Base-by-base conservation (phyloP, 2,888 invertebrate genomes). In the Drosophila monieri region DNA sequence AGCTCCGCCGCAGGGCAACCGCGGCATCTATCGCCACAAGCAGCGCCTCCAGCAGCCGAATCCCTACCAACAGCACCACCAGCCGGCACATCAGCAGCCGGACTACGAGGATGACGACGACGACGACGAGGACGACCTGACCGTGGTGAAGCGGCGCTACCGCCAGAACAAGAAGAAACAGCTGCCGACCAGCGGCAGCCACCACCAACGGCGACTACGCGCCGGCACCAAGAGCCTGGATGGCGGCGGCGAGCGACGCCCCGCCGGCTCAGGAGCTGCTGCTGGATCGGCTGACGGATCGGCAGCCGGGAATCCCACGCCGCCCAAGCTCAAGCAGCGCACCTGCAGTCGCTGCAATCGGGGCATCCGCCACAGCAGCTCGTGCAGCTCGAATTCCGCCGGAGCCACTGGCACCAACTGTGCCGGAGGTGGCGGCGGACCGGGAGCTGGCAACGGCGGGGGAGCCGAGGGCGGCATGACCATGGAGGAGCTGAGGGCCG, bases 401-500 rank as follows among this genome's bases (percentile, higher is more conserved):
- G 89, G 88, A 6, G 94, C 94, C 9, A 73, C 73, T 8, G 87
- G 77, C 51, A 78, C 78, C 32, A 80, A 73, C 57, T 65, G 54
- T 18, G 35, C n/a, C 2, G 49, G 18, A 18, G 18, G 18, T 18
- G 18, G 39, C 8, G 69, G 74, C 51, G 79, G 78, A n/a, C 27
- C 62, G 27, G 88, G 79, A 32, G 12, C 32, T 12, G n/a, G 79
- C 70, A 21, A 55, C 51, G 47, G 75, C 60, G 85, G 74, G 94
- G 94, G 80, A 43, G 78, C 68, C 53, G 80, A 71, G 30, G 85
- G 86, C 58, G 89, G 85, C 75, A 95, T 95, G 94, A 96, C 96
- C 12, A 92, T 97, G 88, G 97, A 97, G 79, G 97, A 97, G 91
- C 93, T 97, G 54, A 93, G 96, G 74, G 96, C 95, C 71, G 95